Evolutionary conservation across 2,888 invertebrate genomes (phyloP).

Genomic region (Neoitamus cyanurus): DNA sequence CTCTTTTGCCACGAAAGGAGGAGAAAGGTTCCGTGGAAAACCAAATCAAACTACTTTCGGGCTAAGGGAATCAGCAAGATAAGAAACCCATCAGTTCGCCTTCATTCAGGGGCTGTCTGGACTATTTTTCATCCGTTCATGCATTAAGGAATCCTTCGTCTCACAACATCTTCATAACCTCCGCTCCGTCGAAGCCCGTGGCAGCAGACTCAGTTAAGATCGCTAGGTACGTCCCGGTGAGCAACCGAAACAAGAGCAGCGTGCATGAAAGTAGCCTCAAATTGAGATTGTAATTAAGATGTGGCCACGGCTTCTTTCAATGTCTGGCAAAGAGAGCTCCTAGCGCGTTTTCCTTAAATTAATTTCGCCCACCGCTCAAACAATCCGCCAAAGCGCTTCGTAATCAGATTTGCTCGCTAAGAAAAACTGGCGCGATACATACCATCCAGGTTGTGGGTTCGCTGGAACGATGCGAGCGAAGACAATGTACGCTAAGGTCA

Average conservation of each 20-base stretch:
- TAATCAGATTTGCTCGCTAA: slow-evolving; percentile 8
- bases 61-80: slow-evolving; percentile 4
- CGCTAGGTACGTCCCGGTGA: not conserved
- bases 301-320: slow-evolving; percentile 28
- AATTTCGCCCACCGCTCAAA: slow-evolving; percentile 38
- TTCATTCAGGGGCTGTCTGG: not conserved
- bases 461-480: not conserved
- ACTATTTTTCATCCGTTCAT: not conserved
- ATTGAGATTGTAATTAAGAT: slow-evolving; percentile 41
- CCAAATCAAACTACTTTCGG: slow-evolving; percentile 4
- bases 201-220: slow-evolving; percentile 23
- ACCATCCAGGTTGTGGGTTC: not conserved
- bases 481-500: slow-evolving; percentile 15
- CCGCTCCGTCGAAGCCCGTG: not conserved
- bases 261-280: slow-evolving; percentile 13
- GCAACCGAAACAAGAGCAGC: slow-evolving; percentile 24
- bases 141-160: not conserved
- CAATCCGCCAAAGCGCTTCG: slow-evolving; percentile 12
- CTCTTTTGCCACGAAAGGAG: slow-evolving; percentile 4
- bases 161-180: slow-evolving; percentile 6
- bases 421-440: not conserved
- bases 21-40: not conserved
- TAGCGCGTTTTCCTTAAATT: slow-evolving; percentile 20
- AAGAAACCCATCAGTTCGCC: slow-evolving; percentile 14
- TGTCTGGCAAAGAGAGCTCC: slow-evolving; percentile 18